Conservation (phyloP, 2,888 invertebrate species). For the Diogma glabrata region DNA sequence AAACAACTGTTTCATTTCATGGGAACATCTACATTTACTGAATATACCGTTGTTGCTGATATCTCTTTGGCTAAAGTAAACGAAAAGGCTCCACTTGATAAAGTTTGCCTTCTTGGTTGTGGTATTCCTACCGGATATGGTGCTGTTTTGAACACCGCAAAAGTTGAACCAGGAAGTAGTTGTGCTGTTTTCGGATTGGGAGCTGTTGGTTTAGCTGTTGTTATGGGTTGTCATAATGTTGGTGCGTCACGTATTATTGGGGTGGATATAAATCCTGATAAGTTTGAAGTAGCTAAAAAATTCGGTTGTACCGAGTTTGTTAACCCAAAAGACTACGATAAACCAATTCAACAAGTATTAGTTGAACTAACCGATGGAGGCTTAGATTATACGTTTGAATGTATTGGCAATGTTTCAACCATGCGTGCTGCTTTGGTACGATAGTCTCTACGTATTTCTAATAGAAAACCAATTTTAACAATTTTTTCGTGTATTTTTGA, state of each 20-base stretch:
- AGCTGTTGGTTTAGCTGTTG: constrained; percentile 84
- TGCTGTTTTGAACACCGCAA: constrained; percentile 84
- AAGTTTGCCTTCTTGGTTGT: constrained; percentile 83
- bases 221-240: constrained; percentile 73
- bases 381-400: constrained; percentile 95
- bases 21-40: constrained; percentile 93
- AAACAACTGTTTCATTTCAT: constrained; percentile 79
- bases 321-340: constrained; percentile 74
- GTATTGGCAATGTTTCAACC: constrained; percentile 84
- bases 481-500: constrained; percentile 38
- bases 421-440: constrained; percentile 54
- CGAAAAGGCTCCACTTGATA: constrained; percentile 70
- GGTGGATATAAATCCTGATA: constrained; percentile 72
- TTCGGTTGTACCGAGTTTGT: constrained; percentile 94
- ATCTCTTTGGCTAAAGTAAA: constrained; percentile 91
- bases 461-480: constrained; percentile 21
- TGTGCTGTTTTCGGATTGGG: constrained; percentile 92
- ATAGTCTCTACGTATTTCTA: neutral
- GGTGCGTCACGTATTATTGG: constrained; percentile 83
- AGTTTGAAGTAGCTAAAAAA: constrained; percentile 62
- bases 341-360: constrained; percentile 78
- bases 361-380: constrained; percentile 90
- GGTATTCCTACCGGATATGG: constrained; percentile 94
- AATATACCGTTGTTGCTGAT: constrained; percentile 89
- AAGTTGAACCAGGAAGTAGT: constrained; percentile 74